phyloP scores from a whole-genome alignment of 1,140 invertebrate species.

The Ceratina calcarata region DNA sequence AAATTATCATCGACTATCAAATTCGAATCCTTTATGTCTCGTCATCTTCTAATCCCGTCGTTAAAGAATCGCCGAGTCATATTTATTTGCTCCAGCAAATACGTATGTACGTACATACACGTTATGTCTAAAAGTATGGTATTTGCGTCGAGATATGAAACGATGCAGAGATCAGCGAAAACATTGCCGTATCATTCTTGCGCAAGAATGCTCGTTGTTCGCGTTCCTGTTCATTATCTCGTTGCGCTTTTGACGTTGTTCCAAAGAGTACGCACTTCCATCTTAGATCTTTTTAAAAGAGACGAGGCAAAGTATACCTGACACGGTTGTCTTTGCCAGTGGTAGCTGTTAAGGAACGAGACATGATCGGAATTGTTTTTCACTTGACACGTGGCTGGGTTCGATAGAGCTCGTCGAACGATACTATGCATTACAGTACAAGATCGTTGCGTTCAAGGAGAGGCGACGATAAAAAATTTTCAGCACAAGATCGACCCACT shows the following conservation, averaged over 20 bases:
- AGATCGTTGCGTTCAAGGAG: no score
- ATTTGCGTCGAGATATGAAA: neutral
- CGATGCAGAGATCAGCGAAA: neutral
- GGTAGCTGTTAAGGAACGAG: no score
- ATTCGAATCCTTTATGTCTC: no score
- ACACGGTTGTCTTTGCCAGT: no score
- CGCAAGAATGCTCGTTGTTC: neutral
- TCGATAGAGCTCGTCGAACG: conserved; percentile 21
- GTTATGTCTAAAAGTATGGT: neutral
- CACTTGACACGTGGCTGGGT: conserved; percentile 24
- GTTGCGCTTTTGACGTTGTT: no score
- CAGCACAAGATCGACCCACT: no score
- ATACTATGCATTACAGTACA: conserved; percentile 10
- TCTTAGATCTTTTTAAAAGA: neutral
- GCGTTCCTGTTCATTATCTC: neutral
- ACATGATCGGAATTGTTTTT: neutral
- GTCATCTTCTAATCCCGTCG: no score
- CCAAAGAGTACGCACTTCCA: neutral
- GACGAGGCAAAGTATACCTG: no score
- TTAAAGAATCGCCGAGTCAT: neutral
- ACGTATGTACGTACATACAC: neutral
- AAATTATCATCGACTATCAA: no score
- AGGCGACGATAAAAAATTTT: no score
- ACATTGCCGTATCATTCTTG: neutral
- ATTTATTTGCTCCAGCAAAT: neutral